Evolutionary conservation across 2,113 vertebrate species (phyloP), one percentile per base, ranked within the genome.

Genomic region (Thalassarche chlororhynchos): DNA sequence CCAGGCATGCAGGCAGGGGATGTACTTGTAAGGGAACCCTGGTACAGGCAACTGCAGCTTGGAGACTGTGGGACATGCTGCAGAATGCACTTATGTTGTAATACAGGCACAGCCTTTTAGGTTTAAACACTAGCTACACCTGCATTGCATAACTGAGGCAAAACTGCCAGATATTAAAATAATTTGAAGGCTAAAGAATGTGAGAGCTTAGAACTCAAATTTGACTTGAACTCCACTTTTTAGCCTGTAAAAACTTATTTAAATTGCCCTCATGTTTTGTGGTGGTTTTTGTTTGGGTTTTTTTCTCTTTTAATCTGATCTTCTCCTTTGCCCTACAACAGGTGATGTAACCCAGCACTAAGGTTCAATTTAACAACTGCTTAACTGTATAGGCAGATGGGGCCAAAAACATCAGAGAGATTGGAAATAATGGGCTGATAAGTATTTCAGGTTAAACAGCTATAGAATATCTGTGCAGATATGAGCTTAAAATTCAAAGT

Each of bases 211-310:
- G 32, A 94, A 64, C 2, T 4, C 15, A 85, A 14, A 65, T 76
- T 47, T 65, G 2, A 36, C 40, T 88, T 40, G 5, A 83, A 68
- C 8, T 65, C 10, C 28, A 65, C 3, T 18, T 72, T 70, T 64
- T 44, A 55, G 8, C 3, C 3, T 14, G 3, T 28, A 80, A 40
- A 23, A 46, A 17, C 6, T 18, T 62, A n/a, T 76, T 60, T 13
- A 4, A 79, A 76, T 5, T 36, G 2, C 0, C 1, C 10, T 40
- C 5, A 6, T 32, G 3, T 42, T 47, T 76, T 75, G 23, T 38
- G 16, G 9, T 44, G 25, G 1, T 1, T 52, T 84, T 78, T 52
- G 6, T 15, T 74, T 51, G 15, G 14, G 5, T 8, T 58, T 44
- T 25, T 9, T 40, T 7, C 3, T 69, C 28, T 54, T 84, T 62